Percentiles rank a stretch among this genome's conserved stretches.
phyloP scores from a whole-genome alignment of 1,140 invertebrate genomes.

The Apis cerana region DNA sequence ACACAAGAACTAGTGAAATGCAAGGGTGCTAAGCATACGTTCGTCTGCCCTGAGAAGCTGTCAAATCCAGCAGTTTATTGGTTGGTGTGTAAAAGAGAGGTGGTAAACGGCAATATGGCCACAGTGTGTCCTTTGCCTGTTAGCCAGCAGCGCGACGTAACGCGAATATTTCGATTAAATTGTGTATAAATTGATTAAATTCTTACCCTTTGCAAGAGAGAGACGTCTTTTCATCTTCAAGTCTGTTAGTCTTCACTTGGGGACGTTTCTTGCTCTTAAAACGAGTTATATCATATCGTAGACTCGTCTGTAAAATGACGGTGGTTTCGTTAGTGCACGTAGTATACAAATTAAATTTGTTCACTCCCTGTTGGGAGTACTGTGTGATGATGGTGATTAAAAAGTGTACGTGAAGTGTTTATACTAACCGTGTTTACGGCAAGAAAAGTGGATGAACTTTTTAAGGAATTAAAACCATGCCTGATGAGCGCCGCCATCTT shows the following conservation, averaged over 20 bases:
- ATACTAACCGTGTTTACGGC: constrained; percentile 66
- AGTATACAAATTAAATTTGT: background rate
- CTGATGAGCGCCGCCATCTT: constrained; percentile 84
- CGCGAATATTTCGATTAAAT: constrained; percentile 39
- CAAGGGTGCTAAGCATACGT: background rate
- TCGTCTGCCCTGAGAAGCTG: constrained; percentile 57
- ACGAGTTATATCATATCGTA: constrained; percentile 44
- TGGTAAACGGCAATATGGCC: constrained; percentile 74
- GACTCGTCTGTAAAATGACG: constrained; percentile 49
- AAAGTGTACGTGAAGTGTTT: constrained; percentile 30
- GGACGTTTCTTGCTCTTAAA: constrained; percentile 42
- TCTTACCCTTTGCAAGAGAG: constrained; percentile 54
- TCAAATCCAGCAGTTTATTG: constrained; percentile 57
- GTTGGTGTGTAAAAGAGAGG: constrained; percentile 48
- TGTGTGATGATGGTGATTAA: background rate
- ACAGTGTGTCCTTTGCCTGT: constrained; percentile 66
- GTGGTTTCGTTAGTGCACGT: constrained; percentile 40
- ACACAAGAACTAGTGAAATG: background rate
- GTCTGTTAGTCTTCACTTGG: background rate
- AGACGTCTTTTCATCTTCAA: constrained; percentile 18
- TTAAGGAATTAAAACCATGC: constrained; percentile 76
- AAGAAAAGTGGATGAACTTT: constrained; percentile 50
- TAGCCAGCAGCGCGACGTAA: constrained; percentile 62
- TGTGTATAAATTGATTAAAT: background rate
- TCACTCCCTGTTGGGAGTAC: background rate